phyloP scores from a whole-genome alignment of 2,797 vertebrate species.

The Tarsius wallacei region DNA sequence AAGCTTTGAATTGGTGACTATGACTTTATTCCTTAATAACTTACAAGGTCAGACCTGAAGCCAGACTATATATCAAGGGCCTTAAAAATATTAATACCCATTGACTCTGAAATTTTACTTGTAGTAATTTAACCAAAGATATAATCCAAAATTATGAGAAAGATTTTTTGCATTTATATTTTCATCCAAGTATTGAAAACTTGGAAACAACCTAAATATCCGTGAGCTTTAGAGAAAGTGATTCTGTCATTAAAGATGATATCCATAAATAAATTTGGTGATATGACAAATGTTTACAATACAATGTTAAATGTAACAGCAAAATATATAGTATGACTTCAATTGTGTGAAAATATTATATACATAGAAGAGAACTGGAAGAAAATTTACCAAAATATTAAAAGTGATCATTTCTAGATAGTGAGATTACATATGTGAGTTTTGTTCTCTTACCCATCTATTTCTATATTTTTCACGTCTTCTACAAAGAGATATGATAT shows the following conservation, averaged over 20 bases:
- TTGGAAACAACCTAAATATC: not conserved
- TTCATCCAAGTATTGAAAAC: conserved; percentile 48
- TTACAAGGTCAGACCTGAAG: conserved; percentile 87
- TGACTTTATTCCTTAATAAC: conserved; percentile 86
- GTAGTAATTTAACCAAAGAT: conserved; percentile 48
- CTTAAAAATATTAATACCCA: conserved; percentile 59
- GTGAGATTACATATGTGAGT: not conserved
- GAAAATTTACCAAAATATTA: conserved; percentile 18
- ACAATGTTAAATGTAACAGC: not conserved
- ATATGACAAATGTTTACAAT: not conserved
- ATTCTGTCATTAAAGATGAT: not conserved
- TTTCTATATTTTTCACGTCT: not conserved
- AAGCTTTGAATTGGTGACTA: conserved; percentile 83
- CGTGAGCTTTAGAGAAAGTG: not conserved
- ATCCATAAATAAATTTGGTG: conserved; percentile 32
- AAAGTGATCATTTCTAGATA: conserved; percentile 28
- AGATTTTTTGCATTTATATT: not conserved
- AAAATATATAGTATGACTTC: not conserved
- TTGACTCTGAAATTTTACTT: conserved; percentile 56
- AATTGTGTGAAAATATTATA: conserved; percentile 1
- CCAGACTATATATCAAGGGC: conserved; percentile 76
- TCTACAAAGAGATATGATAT: not conserved
- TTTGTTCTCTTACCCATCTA: not conserved
- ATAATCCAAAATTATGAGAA: conserved; percentile 28
- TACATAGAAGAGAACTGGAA: not conserved